Base-by-base conservation (phyloP, 2,797 vertebrate species). In the Myotis vivesi region DNA sequence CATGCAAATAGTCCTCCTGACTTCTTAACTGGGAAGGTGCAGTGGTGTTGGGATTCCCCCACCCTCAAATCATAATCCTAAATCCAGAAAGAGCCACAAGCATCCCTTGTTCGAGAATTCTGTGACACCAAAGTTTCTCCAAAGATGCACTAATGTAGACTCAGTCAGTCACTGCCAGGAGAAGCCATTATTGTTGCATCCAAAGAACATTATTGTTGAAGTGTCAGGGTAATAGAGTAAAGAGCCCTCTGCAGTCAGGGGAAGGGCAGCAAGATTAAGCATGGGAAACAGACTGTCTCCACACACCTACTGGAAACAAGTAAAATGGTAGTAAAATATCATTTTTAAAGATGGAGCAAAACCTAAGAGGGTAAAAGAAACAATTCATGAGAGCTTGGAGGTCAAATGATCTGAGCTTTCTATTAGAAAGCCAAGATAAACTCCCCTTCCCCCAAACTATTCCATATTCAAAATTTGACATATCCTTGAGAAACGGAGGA, bases 351-450 rank as follows among this genome's bases (percentile, higher is more conserved):
- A 69, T 77, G 28, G 22, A 81, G 36, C 17, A 71, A 83, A 95
- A 88, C 22, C 15, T 33, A 69, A 91, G 55, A 75, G 76, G 38
- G 83, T 12, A 44, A 92, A 94, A 94, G 51, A 59, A 76, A 94
- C 81, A 88, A 83, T 2, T 77, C 28, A 80, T 30, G 10, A 53
- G 89, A 81, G 19, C 53, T 76, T 76, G 10, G 41, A 62, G 46
- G 46, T 11, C 69, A 77, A 76, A 94, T n/a, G 17, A 69, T 59
- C 19, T 89, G 66, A 87, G 36, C 22, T 77, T 91, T 87, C 73
- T 68, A 46, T 41, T 15, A 77, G 76, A 77, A 92, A 91, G 28
- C 38, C 33, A 69, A 77, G 59, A 87, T 51, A 85, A 92, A 89
- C 49, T 36, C 53, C 36, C 33, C 12, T 49, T 33, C 19, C 22